Base-by-base conservation (phyloP, 2,797 vertebrate species). In the Danio jaintianensis region DNA sequence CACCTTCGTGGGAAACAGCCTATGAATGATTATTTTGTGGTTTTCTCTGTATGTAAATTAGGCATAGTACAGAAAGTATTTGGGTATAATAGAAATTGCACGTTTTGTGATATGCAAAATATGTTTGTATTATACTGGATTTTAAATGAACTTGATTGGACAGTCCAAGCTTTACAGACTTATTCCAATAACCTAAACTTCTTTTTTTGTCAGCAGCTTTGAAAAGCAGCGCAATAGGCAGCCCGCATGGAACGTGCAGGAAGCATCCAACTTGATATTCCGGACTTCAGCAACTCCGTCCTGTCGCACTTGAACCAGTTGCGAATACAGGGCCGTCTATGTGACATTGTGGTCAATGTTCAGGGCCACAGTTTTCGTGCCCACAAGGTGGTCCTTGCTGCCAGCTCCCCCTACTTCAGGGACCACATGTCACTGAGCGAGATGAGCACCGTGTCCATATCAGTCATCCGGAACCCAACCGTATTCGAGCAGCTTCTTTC, bases 371-470 rank as follows among this genome's bases (percentile, higher is more conserved):
- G 96, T 58, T 99, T 99, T 87, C 94, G 96, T 0, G 98, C 98
- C 0, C 98, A 99, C 92, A 99, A 99, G 88, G 98, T 98, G 86
- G 98, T 99, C 20, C 93, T 99, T 70, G 98, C 98, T 0, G 98
- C 97, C 88, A 99, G 97, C 88, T 99, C 97, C 0, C 98, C 98
- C 15, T 99, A 98, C 91, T 99, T 99, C 94, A 94, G 98, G 0
- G 98, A 99, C 91, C 98, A 99, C 93, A 98, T 98, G 97, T 97
- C 97, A n/a, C 92, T 99, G 85, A 95, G 96, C 0, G 97, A 98
- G 91, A 99, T 99, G 97, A 98, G 96, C 90, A 97, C 97, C 0
- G 97, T 99, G 80, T 98, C 97, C 47, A 95, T 99, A 85, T 97
- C 96, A 0, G 97, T 99, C 84, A 99, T 99, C 91, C 95, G 98